phyloP scores from a whole-genome alignment of 2,797 vertebrate genomes.

The Oreortyx pictus region DNA sequence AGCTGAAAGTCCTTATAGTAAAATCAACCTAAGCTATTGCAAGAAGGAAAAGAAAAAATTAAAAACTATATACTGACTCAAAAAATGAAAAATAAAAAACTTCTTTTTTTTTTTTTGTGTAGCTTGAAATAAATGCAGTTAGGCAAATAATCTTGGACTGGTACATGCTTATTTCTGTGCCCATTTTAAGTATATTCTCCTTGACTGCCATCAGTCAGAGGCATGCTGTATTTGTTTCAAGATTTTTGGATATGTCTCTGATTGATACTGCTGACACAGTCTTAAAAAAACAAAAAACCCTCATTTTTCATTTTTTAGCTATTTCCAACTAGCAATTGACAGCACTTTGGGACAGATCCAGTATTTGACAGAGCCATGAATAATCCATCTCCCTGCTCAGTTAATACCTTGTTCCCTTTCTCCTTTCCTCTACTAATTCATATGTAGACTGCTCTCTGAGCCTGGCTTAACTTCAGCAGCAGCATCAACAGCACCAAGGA shows the following conservation, averaged over 20 bases:
- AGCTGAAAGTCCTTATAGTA: neutral
- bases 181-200: neutral
- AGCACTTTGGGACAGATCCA: conserved; percentile 27
- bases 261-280: conserved; percentile 56
- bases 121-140: neutral
- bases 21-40: neutral
- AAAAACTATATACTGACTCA: neutral
- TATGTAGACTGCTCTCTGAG: neutral
- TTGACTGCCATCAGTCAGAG: conserved; percentile 4
- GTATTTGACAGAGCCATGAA: conserved; percentile 8
- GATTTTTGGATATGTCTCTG: conserved; percentile 37
- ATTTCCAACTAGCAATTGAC: conserved; percentile 37
- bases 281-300: neutral
- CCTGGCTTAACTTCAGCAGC: neutral
- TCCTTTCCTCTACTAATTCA: neutral
- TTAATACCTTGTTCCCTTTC: conserved; percentile 2
- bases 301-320: conserved; percentile 58
- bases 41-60: neutral
- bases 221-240: conserved; percentile 1
- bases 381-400: conserved; percentile 21
- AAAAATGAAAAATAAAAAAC: fast-evolving
- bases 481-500: neutral
- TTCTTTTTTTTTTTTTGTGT: neutral
- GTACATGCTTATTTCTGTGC: neutral
- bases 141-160: neutral